Evolutionary conservation across 1,140 invertebrate genomes (phyloP).

Genomic region (Ceratosolen solmsi): DNA sequence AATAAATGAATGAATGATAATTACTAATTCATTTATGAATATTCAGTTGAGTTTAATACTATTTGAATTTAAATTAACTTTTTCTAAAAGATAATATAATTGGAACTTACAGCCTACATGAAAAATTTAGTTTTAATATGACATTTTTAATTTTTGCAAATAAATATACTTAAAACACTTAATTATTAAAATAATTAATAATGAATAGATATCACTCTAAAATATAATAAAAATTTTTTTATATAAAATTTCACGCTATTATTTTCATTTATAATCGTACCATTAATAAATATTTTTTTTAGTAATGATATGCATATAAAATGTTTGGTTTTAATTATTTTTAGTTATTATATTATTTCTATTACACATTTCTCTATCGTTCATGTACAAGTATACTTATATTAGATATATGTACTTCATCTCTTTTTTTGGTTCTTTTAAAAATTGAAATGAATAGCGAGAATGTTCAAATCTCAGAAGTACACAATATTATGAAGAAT

Average conservation of each 20-base stretch:
- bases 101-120: no score
- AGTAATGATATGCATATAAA: slow-evolving; percentile 10
- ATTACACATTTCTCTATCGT: background rate
- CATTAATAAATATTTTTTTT: background rate
- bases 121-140: no score
- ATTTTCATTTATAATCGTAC: background rate
- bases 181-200: no score
- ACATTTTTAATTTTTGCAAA: no score
- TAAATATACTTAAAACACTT: no score
- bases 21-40: no score
- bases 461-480: slow-evolving; percentile 21
- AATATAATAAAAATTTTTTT: no score
- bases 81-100: no score
- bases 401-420: background rate
- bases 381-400: slow-evolving; percentile 27
- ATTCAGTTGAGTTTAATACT: no score
- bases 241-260: background rate
- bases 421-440: background rate
- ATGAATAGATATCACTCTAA: no score
- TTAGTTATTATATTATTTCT: slow-evolving; percentile 1
- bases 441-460: slow-evolving; percentile 2
- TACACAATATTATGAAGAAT: slow-evolving; percentile 38
- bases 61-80: no score
- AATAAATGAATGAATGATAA: no score
- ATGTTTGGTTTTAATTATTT: background rate